A percentile compares a stretch with the other conserved stretches of the same genome.
phyloP scores from a whole-genome alignment of 2,113 vertebrate genomes.

The Aegithalos caudatus region DNA sequence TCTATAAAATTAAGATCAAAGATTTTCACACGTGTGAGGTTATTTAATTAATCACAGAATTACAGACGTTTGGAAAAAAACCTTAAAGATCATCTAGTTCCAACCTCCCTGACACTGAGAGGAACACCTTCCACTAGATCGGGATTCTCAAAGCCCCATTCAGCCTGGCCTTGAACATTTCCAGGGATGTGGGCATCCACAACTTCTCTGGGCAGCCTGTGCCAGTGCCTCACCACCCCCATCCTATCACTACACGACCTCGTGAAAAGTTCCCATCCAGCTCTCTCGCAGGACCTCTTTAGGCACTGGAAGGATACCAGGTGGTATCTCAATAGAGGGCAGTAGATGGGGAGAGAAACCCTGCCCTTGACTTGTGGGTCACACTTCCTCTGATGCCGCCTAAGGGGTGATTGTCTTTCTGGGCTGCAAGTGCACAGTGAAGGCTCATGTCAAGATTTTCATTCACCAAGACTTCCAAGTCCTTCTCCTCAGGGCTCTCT shows the following conservation, averaged over 20 bases:
- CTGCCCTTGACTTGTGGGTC: not conserved
- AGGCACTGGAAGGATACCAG: not conserved
- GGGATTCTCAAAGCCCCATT: not conserved
- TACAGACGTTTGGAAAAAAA: not conserved
- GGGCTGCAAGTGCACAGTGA: not conserved
- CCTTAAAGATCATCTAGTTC: not conserved
- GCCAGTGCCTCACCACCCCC: too few species aligned
- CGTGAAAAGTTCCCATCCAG: not conserved
- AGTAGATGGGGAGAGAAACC: not conserved
- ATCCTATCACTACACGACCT: not conserved
- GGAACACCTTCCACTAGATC: not conserved
- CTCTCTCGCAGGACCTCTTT: rapidly evolving
- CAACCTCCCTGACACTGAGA: not conserved
- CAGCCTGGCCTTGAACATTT: not conserved
- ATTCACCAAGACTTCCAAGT: not conserved
- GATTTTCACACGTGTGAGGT: not conserved
- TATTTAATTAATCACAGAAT: not conserved
- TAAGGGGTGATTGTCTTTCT: not conserved
- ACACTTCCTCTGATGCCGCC: not conserved
- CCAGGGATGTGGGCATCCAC: not conserved
- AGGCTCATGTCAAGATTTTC: not conserved
- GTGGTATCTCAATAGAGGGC: rapidly evolving
- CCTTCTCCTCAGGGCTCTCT: not conserved
- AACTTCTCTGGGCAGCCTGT: not conserved
- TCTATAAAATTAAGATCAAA: not conserved